These are phyloP conservation scores for Agonopterix alstromeriana DNA, from an alignment of 2,888 invertebrate species.

Conservation along the genomic window DNA sequence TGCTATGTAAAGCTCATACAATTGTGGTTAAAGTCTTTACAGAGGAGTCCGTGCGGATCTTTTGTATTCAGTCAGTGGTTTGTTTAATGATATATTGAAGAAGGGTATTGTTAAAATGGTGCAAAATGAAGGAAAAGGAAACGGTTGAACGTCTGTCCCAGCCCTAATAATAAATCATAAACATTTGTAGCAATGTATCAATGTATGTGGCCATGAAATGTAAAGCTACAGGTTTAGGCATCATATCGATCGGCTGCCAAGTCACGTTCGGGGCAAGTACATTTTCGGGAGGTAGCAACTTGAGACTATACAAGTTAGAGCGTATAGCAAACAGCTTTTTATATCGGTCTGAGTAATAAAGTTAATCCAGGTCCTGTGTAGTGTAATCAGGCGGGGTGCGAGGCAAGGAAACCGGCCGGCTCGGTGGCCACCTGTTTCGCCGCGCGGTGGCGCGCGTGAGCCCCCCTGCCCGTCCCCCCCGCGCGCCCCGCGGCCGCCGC, in stretches of 20 bases:
- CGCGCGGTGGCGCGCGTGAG: constrained; percentile 5
- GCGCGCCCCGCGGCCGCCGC: constrained; percentile 22
- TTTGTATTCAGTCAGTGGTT: too few species aligned
- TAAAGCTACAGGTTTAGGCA: constrained; percentile 8
- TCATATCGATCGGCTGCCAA: constrained; percentile 54
- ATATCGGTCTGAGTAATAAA: constrained; percentile 56
- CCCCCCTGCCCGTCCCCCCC: constrained; percentile 21
- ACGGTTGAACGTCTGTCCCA: too few species aligned
- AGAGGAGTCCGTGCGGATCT: too few species aligned
- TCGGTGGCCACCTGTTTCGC: constrained; percentile 60
- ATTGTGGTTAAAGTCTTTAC: too few species aligned
- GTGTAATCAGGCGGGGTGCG: constrained; percentile 36
- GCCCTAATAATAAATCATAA: too few species aligned
- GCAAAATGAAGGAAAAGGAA: too few species aligned
- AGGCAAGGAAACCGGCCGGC: constrained; percentile 42
- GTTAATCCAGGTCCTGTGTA: constrained; percentile 65
- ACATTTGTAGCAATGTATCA: too few species aligned
- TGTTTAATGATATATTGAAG: too few species aligned
- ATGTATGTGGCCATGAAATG: too few species aligned
- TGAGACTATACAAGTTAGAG: constrained; percentile 11
- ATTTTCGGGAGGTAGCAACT: constrained; percentile 27
- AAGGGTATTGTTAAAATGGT: too few species aligned
- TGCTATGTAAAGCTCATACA: too few species aligned
- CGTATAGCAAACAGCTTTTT: constrained; percentile 31
- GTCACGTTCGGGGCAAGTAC: constrained; percentile 44